A percentile compares a stretch with the other conserved stretches of the same genome.
Conservation (phyloP, 2,797 vertebrate genomes). For the Gallirallus australis region DNA sequence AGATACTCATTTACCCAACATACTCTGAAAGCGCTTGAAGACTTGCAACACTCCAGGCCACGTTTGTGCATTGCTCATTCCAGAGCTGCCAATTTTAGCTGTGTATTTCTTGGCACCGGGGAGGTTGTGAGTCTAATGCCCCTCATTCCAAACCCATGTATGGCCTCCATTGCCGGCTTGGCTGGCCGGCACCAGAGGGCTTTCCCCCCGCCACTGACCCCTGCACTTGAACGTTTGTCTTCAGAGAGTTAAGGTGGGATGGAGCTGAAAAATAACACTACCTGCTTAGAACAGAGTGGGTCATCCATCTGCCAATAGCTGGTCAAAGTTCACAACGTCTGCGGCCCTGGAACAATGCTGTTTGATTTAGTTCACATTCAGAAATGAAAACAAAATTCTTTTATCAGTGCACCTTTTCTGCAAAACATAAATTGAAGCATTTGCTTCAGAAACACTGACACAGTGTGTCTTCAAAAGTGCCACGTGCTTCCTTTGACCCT, state of each 20-base stretch:
- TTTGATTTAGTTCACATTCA: not conserved
- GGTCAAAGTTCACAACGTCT: not conserved
- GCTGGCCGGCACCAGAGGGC: not conserved
- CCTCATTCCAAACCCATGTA: slow-evolving; percentile 79
- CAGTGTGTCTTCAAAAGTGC: not conserved
- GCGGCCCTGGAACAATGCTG: not conserved
- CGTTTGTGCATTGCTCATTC: slow-evolving; percentile 67
- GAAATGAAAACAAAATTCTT: not conserved
- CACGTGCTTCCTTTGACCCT: not conserved
- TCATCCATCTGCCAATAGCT: not conserved
- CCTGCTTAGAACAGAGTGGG: not conserved
- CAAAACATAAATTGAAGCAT: not conserved
- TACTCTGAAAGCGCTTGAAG: slow-evolving; percentile 4
- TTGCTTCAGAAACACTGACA: not conserved
- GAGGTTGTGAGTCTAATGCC: slow-evolving; percentile 22
- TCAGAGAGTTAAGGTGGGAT: slow-evolving; percentile 26
- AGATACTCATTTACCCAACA: slow-evolving; percentile 58
- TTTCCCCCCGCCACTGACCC: not conserved
- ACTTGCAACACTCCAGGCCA: not conserved
- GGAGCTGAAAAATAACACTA: not conserved
- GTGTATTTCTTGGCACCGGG: slow-evolving; percentile 68
- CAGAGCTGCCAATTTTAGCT: slow-evolving; percentile 61
- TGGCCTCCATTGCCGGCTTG: slow-evolving; percentile 42
- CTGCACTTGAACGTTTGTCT: not conserved
- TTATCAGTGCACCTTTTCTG: not conserved